Conservation (phyloP, 2,888 invertebrate genomes). For the Leptothorax acervorum region DNA sequence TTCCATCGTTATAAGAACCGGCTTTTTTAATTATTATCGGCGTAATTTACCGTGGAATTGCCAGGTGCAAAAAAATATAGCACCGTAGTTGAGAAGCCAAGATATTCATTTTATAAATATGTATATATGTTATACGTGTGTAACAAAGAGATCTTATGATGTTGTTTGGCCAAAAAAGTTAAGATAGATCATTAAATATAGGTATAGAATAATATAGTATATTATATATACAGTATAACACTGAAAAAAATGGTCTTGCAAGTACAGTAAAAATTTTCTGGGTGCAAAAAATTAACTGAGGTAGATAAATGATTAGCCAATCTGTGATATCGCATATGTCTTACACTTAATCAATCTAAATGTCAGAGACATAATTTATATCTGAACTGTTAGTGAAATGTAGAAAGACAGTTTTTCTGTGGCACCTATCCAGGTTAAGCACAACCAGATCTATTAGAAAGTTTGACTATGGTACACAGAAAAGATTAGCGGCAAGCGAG, state of each 20-base stretch:
- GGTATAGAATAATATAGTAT: too few relatives aligned
- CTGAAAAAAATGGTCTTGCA: neutral
- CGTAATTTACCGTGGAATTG: neutral
- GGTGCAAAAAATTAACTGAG: neutral
- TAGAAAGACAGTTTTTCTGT: neutral
- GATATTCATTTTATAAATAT: neutral
- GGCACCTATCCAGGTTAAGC: neutral
- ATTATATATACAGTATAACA: neutral
- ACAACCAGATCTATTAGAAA: neutral
- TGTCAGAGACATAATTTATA: conserved; percentile 2
- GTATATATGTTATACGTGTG: neutral
- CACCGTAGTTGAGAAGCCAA: neutral
- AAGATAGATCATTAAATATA: neutral
- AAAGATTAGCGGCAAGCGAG: neutral
- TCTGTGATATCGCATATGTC: neutral
- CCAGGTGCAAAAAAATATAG: neutral
- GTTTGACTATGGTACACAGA: neutral
- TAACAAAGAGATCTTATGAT: neutral
- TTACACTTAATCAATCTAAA: neutral
- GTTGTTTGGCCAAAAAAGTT: neutral
- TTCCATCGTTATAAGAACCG: neutral
- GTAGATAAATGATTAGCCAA: neutral
- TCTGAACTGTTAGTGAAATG: neutral
- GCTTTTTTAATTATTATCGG: neutral
- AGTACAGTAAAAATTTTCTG: neutral